Conservation (phyloP, 2,113 vertebrate genomes). For the Hydropotes inermis region DNA sequence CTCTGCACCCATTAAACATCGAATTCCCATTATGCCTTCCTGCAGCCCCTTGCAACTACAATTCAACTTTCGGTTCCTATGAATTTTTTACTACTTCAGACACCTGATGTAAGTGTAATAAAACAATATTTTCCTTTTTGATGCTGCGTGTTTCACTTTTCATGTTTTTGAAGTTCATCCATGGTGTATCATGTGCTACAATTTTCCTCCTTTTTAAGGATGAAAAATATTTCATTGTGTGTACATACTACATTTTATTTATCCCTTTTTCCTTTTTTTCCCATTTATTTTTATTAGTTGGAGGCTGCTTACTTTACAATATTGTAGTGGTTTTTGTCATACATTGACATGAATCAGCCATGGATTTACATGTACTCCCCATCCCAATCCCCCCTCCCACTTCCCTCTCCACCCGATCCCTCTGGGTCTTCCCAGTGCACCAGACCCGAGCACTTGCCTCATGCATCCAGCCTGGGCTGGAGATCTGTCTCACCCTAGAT, state of each 20-base stretch:
- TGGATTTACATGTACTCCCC: too few relatives aligned
- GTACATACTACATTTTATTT: not conserved
- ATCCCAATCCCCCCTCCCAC: too few relatives aligned
- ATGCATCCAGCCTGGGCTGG: too few relatives aligned
- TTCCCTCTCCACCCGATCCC: too few relatives aligned
- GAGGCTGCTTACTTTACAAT: too few relatives aligned
- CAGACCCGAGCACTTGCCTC: too few relatives aligned
- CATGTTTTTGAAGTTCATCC: not conserved
- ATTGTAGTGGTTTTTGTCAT: too few relatives aligned
- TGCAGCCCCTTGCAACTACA: not conserved
- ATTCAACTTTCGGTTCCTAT: not conserved
- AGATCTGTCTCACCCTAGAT: too few relatives aligned
- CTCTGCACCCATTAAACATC: not conserved
- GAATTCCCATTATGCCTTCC: not conserved
- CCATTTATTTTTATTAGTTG: too few relatives aligned
- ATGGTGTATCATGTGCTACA: not conserved
- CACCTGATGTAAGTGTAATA: not conserved
- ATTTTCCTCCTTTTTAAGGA: not conserved
- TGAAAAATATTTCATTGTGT: not conserved
- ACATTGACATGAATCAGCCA: too few relatives aligned
- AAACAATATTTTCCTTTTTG: not conserved
- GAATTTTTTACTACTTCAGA: not conserved
- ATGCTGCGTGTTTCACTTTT: not conserved
- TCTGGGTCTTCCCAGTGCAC: too few relatives aligned
- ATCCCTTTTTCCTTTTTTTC: not conserved